These are phyloP conservation scores for Camponotus pennsylvanicus DNA, from an alignment of 1,140 invertebrate species.

Conservation along the genomic window DNA sequence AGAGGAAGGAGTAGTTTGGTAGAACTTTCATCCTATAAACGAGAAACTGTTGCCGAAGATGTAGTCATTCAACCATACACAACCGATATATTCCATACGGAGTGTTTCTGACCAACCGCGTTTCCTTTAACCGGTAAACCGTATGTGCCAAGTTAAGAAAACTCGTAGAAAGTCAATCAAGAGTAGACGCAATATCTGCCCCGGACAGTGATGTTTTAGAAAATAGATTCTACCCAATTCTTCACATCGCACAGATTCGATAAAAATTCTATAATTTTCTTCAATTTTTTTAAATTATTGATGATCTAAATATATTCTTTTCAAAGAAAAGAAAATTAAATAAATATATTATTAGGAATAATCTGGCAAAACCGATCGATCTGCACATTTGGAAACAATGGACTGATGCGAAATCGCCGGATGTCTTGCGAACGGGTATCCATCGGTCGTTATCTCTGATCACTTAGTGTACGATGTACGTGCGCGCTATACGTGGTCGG, in stretches of 20 bases:
- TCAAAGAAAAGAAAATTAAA: neutral
- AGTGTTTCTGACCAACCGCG: neutral
- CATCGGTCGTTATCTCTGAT: slow-evolving; percentile 46
- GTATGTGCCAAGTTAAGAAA: neutral
- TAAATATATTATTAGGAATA: neutral
- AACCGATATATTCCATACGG: slow-evolving; percentile 10
- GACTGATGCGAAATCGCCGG: slow-evolving; percentile 16
- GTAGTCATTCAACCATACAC: slow-evolving; percentile 16
- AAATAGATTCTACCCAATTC: slow-evolving; percentile 1
- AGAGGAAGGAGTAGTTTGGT: slow-evolving; percentile 12
- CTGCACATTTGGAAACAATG: slow-evolving; percentile 32
- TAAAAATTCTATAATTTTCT: neutral
- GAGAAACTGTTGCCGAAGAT: slow-evolving; percentile 23
- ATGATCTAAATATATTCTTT: neutral
- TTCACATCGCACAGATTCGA: no score
- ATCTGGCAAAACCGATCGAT: neutral
- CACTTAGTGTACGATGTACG: slow-evolving; percentile 19
- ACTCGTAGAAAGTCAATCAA: neutral
- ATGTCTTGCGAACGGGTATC: slow-evolving; percentile 48
- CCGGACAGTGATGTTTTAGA: neutral
- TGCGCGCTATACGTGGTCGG: slow-evolving; percentile 26
- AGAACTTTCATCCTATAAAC: slow-evolving; percentile 37
- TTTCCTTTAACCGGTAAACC: slow-evolving; percentile 10
- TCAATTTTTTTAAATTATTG: neutral
- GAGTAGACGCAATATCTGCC: neutral